Evolutionary conservation across 2,797 vertebrate species (phyloP).

Genomic region (Siniperca obscura): DNA sequence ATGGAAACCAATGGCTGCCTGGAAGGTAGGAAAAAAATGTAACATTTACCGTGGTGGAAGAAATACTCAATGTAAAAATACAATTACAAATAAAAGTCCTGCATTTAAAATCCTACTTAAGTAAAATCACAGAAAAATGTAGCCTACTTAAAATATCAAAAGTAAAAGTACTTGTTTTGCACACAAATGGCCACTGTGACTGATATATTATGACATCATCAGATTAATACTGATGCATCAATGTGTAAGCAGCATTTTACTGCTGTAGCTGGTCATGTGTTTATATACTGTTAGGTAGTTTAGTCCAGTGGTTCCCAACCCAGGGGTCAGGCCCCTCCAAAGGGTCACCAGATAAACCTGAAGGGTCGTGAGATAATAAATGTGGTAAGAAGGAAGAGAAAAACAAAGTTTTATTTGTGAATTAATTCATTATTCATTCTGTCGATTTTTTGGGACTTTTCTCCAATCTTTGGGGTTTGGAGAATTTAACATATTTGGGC

Average conservation of each 20-base stretch:
- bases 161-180: neutral
- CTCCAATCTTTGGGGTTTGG: neutral
- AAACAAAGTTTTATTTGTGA: neutral
- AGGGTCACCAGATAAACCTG: neutral
- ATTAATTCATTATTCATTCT: too few species aligned
- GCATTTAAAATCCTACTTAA: neutral
- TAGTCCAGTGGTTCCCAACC: neutral
- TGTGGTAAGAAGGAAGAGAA: neutral
- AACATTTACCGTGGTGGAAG: neutral
- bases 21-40: neutral
- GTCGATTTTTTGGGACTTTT: neutral
- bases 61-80: neutral
- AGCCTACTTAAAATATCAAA: neutral
- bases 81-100: neutral
- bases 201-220: neutral
- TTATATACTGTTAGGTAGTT: neutral
- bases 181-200: neutral
- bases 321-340: neutral
- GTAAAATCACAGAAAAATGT: neutral
- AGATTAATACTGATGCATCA: neutral
- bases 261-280: neutral
- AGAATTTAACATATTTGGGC: neutral
- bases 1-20: neutral
- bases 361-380: neutral
- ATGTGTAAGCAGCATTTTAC: neutral